Evolutionary conservation across 1,140 invertebrate genomes (phyloP).

Genomic region (Drosophila obscura): DNA sequence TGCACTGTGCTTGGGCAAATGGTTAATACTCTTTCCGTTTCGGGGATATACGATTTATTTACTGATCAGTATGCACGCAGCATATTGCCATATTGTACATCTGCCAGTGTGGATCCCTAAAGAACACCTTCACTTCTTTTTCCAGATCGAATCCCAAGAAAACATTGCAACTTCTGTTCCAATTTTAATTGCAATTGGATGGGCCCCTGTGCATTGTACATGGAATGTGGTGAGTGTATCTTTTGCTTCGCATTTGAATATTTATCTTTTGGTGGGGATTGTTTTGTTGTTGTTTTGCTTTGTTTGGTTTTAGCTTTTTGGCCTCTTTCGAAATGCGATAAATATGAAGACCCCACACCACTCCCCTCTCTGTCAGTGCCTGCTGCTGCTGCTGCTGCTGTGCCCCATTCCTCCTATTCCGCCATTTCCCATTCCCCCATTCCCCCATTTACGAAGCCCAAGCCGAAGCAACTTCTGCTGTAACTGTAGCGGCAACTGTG

Average conservation of each 20-base stretch:
- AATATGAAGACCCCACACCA: conserved; percentile 21
- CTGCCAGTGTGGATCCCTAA: too few relatives aligned
- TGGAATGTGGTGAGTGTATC: not conserved
- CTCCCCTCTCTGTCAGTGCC: not conserved
- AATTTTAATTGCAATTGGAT: too few relatives aligned
- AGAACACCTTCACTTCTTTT: too few relatives aligned
- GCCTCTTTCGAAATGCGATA: conserved; percentile 49
- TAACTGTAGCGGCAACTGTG: not conserved
- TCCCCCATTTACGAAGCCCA: not conserved
- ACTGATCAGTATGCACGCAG: too few relatives aligned
- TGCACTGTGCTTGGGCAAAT: not conserved
- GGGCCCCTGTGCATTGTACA: too few relatives aligned
- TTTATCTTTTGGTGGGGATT: not conserved
- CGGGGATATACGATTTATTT: not conserved
- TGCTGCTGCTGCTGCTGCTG: not conserved
- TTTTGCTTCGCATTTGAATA: conserved; percentile 2
- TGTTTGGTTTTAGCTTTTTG: conserved; percentile 18
- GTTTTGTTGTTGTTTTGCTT: conserved; percentile 17
- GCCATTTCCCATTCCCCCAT: conserved; percentile 1
- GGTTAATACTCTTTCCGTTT: not conserved
- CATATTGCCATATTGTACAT: too few relatives aligned
- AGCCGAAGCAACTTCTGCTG: too few relatives aligned
- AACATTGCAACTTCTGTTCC: too few relatives aligned
- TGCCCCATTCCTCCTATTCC: not conserved
- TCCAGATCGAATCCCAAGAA: too few relatives aligned